Base-by-base conservation (phyloP, 2,888 invertebrate genomes). In the Baccha elongata region DNA sequence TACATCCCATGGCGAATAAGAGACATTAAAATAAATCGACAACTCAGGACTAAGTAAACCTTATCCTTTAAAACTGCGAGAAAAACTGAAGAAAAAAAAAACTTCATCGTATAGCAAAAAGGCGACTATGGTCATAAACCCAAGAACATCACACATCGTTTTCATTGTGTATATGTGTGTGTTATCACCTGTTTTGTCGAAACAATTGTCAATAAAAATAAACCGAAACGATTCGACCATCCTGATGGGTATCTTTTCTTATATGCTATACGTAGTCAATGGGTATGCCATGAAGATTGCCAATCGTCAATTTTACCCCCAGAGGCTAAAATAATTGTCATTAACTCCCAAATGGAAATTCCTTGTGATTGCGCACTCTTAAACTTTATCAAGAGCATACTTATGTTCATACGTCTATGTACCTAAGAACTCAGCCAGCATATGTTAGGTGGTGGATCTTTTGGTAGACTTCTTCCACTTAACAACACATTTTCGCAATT, bases 401-500 rank as follows among this genome's bases (percentile, higher is more conserved):
- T 1, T 15, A 13, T 13, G 8, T 7, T 7, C 6, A 32, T 5
- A 32, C 17, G 13, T 8, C 3, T 19, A 35, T 13, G n/a, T 5
- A 40, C 37, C 7, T 21, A 19, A 26, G 15, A 26, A 58, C n/a
- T 26, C 40, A 7, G 11, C 11, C 6, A 1, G 23, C 19, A 48
- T 13, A 55, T 11, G 26, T 42, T 40, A 10, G 58, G 58, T 29
- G 15, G 42, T 26, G 40, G 10, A 29, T 60, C 23, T 26, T 60
- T 58, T 23, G 40, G 58, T 23, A 60, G 42, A 60, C 42, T 42
- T 42, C 44, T 69, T 29, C 55, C 62, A 73, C 78, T 83, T 73
- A 67, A 78, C 52, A 83, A 83, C 76, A 83, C 78, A 72, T 62
- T 78, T 83, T 83, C 67, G 83, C 83, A 78, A 72, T 83, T 83